These are phyloP conservation scores for Channa striata DNA, from an alignment of 2,797 vertebrate genomes.

Conservation along the genomic window DNA sequence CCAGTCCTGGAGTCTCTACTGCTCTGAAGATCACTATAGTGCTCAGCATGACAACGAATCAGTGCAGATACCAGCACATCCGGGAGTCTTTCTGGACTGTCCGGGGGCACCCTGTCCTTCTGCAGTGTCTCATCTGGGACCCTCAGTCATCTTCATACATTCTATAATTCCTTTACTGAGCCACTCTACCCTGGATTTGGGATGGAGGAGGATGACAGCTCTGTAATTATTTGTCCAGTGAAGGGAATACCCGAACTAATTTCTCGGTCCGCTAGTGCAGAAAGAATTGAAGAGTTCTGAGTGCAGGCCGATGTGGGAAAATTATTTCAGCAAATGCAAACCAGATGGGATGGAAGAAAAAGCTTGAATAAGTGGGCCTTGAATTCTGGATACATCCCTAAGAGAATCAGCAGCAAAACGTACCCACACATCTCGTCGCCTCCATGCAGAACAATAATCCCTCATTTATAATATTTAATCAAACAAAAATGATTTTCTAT, in stretches of 20 bases:
- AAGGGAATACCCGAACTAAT: background rate
- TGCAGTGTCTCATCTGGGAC: conserved; percentile 36
- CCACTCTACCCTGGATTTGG: conserved; percentile 48
- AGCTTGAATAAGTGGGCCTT: too few relatives aligned
- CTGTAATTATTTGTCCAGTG: conserved; percentile 23
- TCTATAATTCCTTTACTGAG: conserved; percentile 49
- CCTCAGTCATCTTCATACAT: conserved; percentile 50
- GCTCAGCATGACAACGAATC: conserved; percentile 20
- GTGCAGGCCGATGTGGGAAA: background rate
- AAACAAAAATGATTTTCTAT: too few relatives aligned
- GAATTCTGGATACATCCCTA: too few relatives aligned
- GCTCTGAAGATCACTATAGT: conserved; percentile 41
- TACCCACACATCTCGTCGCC: too few relatives aligned
- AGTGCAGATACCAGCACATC: conserved; percentile 16
- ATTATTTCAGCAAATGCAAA: background rate
- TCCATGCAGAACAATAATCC: too few relatives aligned
- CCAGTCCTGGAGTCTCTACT: conserved; percentile 57
- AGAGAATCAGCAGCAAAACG: too few relatives aligned
- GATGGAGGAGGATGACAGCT: conserved; percentile 55
- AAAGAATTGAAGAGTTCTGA: background rate
- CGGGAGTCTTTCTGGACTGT: conserved; percentile 50
- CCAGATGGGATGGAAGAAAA: background rate
- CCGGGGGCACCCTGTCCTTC: conserved; percentile 58
- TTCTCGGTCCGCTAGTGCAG: background rate
- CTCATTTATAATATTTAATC: too few relatives aligned